These are phyloP conservation scores for Marmota monax DNA, from an alignment of 2,113 vertebrate species.

Conservation along the genomic window DNA sequence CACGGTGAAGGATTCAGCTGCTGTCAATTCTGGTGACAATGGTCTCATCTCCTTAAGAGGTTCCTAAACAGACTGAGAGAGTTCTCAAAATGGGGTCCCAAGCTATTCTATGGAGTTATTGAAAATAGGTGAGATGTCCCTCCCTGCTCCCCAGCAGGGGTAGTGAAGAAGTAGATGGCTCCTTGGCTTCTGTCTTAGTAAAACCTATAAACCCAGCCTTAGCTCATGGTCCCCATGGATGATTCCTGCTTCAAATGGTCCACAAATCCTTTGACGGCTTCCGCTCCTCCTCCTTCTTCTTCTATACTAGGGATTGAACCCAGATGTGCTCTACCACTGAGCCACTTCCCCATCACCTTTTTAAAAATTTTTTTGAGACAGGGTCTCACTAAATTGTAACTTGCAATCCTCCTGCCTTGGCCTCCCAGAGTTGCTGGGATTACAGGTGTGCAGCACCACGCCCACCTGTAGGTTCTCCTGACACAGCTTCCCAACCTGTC, in stretches of 20 bases:
- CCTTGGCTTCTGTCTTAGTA: background rate
- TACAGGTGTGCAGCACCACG: too few species aligned
- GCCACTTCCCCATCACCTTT: too few species aligned
- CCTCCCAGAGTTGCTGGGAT: too few species aligned
- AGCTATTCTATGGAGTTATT: background rate
- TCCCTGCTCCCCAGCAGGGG: background rate
- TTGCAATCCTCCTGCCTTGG: too few species aligned
- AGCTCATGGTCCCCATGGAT: background rate
- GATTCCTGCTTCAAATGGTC: background rate
- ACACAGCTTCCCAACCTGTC: background rate
- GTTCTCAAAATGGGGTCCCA: background rate
- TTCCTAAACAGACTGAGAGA: background rate
- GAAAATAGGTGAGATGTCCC: background rate
- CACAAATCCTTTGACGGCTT: background rate
- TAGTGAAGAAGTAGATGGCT: accelerated
- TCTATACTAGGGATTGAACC: too few species aligned
- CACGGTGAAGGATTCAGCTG: background rate
- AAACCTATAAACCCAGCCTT: background rate
- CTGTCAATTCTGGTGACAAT: background rate
- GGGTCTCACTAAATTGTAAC: too few species aligned
- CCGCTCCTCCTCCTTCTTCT: too few species aligned
- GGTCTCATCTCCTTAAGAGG: background rate
- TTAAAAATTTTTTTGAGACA: too few species aligned
- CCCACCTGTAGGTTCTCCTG: background rate
- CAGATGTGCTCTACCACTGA: too few species aligned